Percentiles rank a stretch among this genome's conserved stretches.
These are phyloP conservation scores for Melanchra persicariae DNA, from an alignment of 2,888 invertebrate genomes.

Conservation along the genomic window DNA sequence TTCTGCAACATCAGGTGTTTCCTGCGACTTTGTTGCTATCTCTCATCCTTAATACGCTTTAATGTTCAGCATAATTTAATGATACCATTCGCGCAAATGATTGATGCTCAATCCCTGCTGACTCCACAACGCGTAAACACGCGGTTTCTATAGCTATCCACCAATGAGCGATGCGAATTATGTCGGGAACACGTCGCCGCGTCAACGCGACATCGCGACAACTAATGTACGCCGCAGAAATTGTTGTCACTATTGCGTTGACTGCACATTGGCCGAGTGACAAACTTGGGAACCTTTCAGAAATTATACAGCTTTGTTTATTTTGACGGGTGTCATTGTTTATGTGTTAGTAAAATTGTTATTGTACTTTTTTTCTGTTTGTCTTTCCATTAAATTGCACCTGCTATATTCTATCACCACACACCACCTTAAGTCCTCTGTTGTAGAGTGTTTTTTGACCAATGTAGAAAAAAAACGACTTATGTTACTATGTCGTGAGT, in stretches of 20 bases:
- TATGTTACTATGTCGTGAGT: too few species aligned
- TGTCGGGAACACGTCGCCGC: slow-evolving; percentile 42
- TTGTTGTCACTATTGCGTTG: slow-evolving; percentile 44
- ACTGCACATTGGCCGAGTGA: slow-evolving; percentile 18
- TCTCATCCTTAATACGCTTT: not conserved
- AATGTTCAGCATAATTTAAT: slow-evolving; percentile 2
- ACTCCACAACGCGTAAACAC: not conserved
- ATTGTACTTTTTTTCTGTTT: too few species aligned
- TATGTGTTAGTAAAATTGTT: too few species aligned
- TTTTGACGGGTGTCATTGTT: not conserved
- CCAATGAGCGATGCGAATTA: slow-evolving; percentile 35
- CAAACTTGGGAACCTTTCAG: not conserved
- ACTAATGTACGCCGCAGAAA: slow-evolving; percentile 52
- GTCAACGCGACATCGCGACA: slow-evolving; percentile 54
- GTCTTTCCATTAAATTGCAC: too few species aligned
- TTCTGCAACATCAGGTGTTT: not conserved
- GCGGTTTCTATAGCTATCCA: slow-evolving; percentile 10
- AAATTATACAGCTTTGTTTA: not conserved
- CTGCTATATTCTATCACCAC: too few species aligned
- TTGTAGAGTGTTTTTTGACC: too few species aligned
- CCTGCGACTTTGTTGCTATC: not conserved
- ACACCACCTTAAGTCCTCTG: too few species aligned
- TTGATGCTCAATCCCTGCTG: slow-evolving; percentile 15
- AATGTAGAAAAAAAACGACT: too few species aligned
- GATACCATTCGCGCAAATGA: slow-evolving; percentile 12